Base-by-base conservation (phyloP, 1,140 invertebrate species). In the Ylistrum balloti region DNA sequence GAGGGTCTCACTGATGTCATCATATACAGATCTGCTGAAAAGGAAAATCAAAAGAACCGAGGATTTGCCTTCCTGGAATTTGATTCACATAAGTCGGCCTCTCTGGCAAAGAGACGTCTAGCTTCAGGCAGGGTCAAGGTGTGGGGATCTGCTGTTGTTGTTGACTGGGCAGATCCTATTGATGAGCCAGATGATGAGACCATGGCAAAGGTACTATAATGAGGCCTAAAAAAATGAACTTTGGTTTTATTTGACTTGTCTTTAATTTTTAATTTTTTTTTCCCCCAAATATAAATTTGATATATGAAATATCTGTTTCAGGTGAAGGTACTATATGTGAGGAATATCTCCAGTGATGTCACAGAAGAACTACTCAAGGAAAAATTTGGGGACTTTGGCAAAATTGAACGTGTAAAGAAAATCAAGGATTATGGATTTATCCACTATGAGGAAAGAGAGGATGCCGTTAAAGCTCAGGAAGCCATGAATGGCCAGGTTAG, bases 51-150 rank as follows among this genome's bases (percentile, higher is more conserved):
- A 97, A 99, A 99, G 97, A 99, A 99, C 97, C 97, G 99, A 96
- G 99, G 99, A 94, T 99, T 99, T 97, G 99, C 99, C 97, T 99
- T 99, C 97, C 97, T 99, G 96, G 99, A 99, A 97, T 99, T 99
- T 97, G 99, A 99, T 97, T 99, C 98, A 96, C 99, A 99, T 96
- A 99, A 99, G 97, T 98, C 98, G 93, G 99, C 99, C 93, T 99
- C 99, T 74, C 97, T 99, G 96, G 99, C 99, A 90, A 99, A 99
- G 97, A 97, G 99, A 96, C 97, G 99, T 95, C 97, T 99, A 93
- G 98, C 98, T 92, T 93, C 93, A 41, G 95, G 95, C 32, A 91
- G 94, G 86, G 93, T 92, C 2, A 96, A 95, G 87, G 95, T 99
- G 93, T 99, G 99, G 99, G 98, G 98, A 96, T 99, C 98, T 97